Percentiles rank a stretch among this genome's conserved stretches.
Evolutionary conservation across 2,797 vertebrate genomes (phyloP).

Genomic region (Coregonus ussuriensis): DNA sequence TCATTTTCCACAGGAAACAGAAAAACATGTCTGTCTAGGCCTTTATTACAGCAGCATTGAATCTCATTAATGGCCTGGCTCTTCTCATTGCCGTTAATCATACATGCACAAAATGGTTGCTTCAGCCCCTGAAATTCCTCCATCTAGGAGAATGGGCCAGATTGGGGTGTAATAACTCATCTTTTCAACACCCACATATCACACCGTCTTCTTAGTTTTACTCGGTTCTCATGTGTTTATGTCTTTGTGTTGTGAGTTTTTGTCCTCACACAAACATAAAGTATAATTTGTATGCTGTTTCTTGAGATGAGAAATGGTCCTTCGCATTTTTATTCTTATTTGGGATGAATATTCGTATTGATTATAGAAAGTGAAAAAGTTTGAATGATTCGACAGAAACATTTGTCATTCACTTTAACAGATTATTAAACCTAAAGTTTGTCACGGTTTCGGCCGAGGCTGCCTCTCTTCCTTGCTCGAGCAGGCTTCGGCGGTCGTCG

Average conservation of each 20-base stretch:
- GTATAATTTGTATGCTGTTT: background rate
- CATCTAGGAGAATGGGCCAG: background rate
- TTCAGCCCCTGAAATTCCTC: background rate
- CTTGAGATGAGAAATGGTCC: background rate
- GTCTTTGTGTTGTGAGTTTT: background rate
- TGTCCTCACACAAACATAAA: background rate
- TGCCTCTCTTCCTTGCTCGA: too few species aligned
- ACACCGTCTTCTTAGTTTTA: too few species aligned
- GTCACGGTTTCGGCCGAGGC: too few species aligned
- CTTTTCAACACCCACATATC: background rate
- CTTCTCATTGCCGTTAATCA: slow-evolving; percentile 55
- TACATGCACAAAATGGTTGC: slow-evolving; percentile 42
- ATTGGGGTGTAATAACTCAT: background rate
- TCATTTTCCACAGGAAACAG: slow-evolving; percentile 55
- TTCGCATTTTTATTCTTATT: background rate
- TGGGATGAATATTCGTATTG: background rate
- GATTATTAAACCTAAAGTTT: background rate
- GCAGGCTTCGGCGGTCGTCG: too few species aligned
- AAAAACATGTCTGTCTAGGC: slow-evolving; percentile 36
- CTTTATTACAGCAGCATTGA: slow-evolving; percentile 49
- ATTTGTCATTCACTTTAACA: background rate
- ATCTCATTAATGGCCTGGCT: slow-evolving; percentile 47
- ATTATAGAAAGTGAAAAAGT: background rate
- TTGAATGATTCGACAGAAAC: background rate
- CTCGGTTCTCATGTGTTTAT: background rate